Base-by-base conservation (phyloP, 2,888 invertebrate genomes). In the Patella depressa region DNA sequence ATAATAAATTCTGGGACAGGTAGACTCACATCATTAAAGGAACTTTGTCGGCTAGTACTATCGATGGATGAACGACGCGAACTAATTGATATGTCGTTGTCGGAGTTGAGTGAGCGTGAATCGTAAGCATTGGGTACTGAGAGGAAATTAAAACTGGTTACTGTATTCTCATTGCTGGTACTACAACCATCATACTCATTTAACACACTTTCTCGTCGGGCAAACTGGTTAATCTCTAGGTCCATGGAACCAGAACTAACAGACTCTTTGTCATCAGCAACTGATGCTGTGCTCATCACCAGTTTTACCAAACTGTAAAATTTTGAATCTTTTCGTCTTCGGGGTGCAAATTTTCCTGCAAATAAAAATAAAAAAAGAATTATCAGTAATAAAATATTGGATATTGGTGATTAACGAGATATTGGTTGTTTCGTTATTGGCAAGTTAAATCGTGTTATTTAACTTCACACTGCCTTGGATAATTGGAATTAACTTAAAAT, bases 281-380 rank as follows among this genome's bases (percentile, higher is more conserved):
- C 80, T 17, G 80, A 81, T 12, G 83, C 83, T 7, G 83, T 83
- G 72, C 81, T 82, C 83, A 83, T 83, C 17, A 83, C 83, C 69
- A 83, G 80, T 74, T 82, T 83, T 29, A 83, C 83, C 72, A 83
- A 75, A 7, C 81, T 78, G 78, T 83, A 83, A 78, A 83, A 83
- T 77, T 82, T 83, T 76, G 83, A 83, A 74, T 83, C 83, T 29
- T 83, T 83, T 29, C 83, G 77, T n/a, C 83, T 72, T n/a, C 83
- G 73, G 1, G 83, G 83, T 3, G 83, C 83, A 71, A 81, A 83
- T 71, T 80, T 81, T n/a, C 83, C 83, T 83, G 72, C 15, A 79
- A 77, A 24, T 29, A 2, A 59, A 70, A 19, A 11, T n/a, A 57
- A 73, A 59, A 59, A 45, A 45, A 9, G 45, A 45, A 45, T 9